Evolutionary conservation across 2,888 invertebrate genomes (phyloP), one percentile per base, ranked within the genome.

Genomic region (Branchinecta sandiegonensis): DNA sequence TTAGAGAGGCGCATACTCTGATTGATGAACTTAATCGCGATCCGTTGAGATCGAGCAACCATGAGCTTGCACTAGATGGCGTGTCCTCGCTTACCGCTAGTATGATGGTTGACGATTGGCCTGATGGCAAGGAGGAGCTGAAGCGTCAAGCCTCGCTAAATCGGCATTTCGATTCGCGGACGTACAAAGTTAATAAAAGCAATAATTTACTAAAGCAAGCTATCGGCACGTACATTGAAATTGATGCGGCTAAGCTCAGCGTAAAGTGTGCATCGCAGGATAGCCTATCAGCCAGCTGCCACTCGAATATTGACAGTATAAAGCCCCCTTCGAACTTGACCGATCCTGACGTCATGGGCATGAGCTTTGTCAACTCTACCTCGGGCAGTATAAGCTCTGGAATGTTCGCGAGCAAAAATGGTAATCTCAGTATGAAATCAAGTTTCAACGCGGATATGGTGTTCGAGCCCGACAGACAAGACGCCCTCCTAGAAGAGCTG

Each of bases 271-370:
- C 23, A 11, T 56, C 63, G 14, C 63, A 56, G 23, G 63, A 56
- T 56, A 56, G 63, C 23, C 63, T 56, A 17, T 56, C 63, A 10
- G 11, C 79, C 1, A 80, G 80, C 71, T 80, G 80, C 63, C 78
- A 81, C 65, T 84, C 83, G 8, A 88, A 89, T 75, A 78, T 90
- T 47, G 91, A 92, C 48, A 86, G 87, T 71, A 84, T 90, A 5
- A 89, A 89, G 75, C 90, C 91, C 5, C 90, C 92, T 0, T 89
- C 90, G 0, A 83, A 87, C 71, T 86, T 90, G 85, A 88, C 88
- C 70, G 74, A 75, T 72, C 74, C 83, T 2, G 91, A 92, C 66
- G 71, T 65, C 13, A 65, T 46, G 48, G 48, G 48, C 46, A 48
- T 46, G 13, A 65, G 65, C 37, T 69, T 56, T 17, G 14, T 56